Base-by-base conservation (phyloP, 2,797 vertebrate genomes). In the Poecilia picta region DNA sequence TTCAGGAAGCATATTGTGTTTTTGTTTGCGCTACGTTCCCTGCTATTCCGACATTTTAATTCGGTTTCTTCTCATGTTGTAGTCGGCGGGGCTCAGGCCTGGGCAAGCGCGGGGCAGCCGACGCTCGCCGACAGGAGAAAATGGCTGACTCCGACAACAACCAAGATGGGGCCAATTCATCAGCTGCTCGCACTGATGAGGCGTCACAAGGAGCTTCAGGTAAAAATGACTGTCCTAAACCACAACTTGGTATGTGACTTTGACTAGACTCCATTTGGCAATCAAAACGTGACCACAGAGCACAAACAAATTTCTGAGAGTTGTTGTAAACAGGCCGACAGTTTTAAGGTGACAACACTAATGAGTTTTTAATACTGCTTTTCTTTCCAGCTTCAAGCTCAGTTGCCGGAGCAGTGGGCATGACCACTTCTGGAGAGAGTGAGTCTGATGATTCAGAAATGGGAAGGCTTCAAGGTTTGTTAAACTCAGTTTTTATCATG, bases 71-170 rank as follows among this genome's bases (percentile, higher is more conserved):
- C 12, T 8, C 25, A 0, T 25, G 5, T 74, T 20, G 12, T 81
- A 99, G 98, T 98, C 98, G 98, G 97, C 98, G 98, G 96, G 98
- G 98, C 98, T 99, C 98, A 98, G 98, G 98, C 98, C 97, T 99
- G 97, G 97, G 98, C 96, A 99, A 99, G 96, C 97, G 98, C 96
- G 98, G 98, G 96, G 97, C 98, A 97, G 97, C 97, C 95, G 98
- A 99, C 96, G 96, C 98, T 96, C 98, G 98, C 96, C 97, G 98
- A 94, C 98, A 99, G 93, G 98, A 99, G 91, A 99, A 99, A 94
- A 99, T 99, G 98, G 98, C 98, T 78, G 98, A 99, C 95, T 97
- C 98, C 76, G 98, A 99, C 93, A 98, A 97, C 95, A 99, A 97
- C 95, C 98, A 98, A 95, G 98, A 99, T 83, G 97, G 97, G 39